Evolutionary conservation across 2,888 invertebrate species (phyloP), one percentile per base, ranked within the genome.

Genomic region (Drosophila kuntzei): DNA sequence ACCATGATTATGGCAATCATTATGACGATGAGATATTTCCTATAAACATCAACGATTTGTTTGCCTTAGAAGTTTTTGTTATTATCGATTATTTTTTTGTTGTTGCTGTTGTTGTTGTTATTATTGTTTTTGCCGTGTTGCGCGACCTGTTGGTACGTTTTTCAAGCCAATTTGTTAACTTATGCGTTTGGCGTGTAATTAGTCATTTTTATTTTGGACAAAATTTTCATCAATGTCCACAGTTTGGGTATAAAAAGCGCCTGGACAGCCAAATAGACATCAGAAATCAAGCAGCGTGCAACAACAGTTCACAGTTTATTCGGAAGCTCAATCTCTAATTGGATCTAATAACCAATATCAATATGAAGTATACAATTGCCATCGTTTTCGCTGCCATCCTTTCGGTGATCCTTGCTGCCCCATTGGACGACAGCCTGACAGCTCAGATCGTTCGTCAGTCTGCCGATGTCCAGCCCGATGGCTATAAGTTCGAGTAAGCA

Each of bases 401-500:
- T 64, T 90, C 90, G 50, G 76, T 87, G 2, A 78, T 83, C 47
- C 71, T 90, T 41, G 90, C 91, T n/a, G 91, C 88, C 14, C 91
- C 92, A 5, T 9, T 68, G 37, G 68, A 51, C n/a, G 34, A 47
- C n/a, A 49, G 58, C 20, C 5, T 27, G 0, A 58, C 66, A 12
- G 91, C 90, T 8, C 75, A 85, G 54, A 86, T 90, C 47, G 39
- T 91, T 11, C 89, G 84, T 34, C 80, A 71, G 18, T 90, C 90
- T 12, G 92, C 93, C 51, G 94, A 95, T 90, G 95, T 95, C 71
- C 93, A 88, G 63, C 89, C 94, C 22, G 94, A 94, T 75, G 92
- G 93, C 51, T 95, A 95, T 91, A 93, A 92, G 73, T 95, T 94
- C 77, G 93, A 92, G 94, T 94, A 92, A 93, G 89, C 82, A 25